phyloP scores from a whole-genome alignment of 2,888 invertebrate species.

The Cheilosia grossa region DNA sequence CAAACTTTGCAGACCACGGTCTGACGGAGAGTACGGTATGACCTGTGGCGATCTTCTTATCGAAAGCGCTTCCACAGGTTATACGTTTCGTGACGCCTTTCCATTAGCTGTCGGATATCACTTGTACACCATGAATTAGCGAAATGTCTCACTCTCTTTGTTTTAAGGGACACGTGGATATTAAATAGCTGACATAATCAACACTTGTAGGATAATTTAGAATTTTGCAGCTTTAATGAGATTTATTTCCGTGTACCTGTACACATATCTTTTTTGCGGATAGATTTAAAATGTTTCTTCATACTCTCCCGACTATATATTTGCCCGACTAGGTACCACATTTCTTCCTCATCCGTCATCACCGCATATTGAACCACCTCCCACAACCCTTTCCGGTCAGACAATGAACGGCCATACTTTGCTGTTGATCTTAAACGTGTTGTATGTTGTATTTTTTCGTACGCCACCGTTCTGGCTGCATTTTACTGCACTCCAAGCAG shows the following conservation, averaged over 20 bases:
- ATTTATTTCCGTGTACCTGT: not conserved
- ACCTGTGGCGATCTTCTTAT: too few relatives aligned
- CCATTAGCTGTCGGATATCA: too few relatives aligned
- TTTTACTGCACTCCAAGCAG: conserved; percentile 36
- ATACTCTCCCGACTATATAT: not conserved
- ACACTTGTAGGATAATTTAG: not conserved
- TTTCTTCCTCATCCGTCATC: not conserved
- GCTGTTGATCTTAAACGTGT: conserved; percentile 49
- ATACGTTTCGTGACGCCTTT: too few relatives aligned
- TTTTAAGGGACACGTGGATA: too few relatives aligned
- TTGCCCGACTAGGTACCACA: not conserved
- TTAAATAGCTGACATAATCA: too few relatives aligned
- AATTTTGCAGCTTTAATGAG: not conserved
- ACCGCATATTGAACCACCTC: too few relatives aligned
- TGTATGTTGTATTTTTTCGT: conserved; percentile 48
- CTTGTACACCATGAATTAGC: too few relatives aligned
- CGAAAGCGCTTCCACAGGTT: too few relatives aligned
- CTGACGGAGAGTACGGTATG: too few relatives aligned
- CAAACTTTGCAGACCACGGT: too few relatives aligned
- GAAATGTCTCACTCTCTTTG: too few relatives aligned
- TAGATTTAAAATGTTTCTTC: not conserved
- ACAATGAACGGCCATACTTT: conserved; percentile 33
- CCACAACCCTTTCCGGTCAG: not conserved
- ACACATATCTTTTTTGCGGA: not conserved
- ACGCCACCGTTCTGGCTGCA: conserved; percentile 37